Base-by-base conservation (phyloP, 2,888 invertebrate genomes). In the Oligia strigilis region DNA sequence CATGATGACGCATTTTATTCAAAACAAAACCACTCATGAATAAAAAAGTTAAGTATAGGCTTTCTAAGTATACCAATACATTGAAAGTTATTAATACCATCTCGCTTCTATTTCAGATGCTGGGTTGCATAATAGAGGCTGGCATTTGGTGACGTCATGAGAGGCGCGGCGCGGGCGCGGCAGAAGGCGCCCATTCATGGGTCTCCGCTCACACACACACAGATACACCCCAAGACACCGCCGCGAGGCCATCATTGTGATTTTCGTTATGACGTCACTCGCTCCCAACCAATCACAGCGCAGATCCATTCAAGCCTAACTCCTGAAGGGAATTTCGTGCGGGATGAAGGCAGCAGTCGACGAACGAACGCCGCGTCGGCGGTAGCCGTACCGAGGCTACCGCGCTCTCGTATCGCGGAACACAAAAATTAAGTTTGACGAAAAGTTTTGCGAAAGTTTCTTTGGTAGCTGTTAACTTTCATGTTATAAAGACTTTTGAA, bases 261-360 rank as follows among this genome's bases (percentile, higher is more conserved):
- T 96, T 96, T 95, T 95, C 98, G 97, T 97, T 93, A 97, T 98
- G 98, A 98, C 98, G 98, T 98, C 98, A 98, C 97, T 88, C 87
- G 89, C 89, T 88, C 82, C 91, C 93, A 92, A 95, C 98, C 98
- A 98, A 98, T 98, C 95, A 92, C 93, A 90, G 92, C 91, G 89
- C 94, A 93, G 97, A 97, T 97, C 98, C 98, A 98, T 98, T 98
- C 98, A 98, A 97, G 96, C 95, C 95, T 94, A 96, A 95, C 97
- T 97, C 96, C 95, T 97, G 96, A 97, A 97, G 96, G 96, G 96
- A 95, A 96, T 95, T 97, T 97, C 96, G 97, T 95, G 93, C 91
- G 93, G 92, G 93, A 95, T 95, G 94, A 93, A 94, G 93, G 92
- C 94, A 95, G 89, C 96, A 97, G 97, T 97, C 96, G 95, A 89